Base-by-base conservation (phyloP, 2,113 vertebrate species). In the Aplodontia rufa region DNA sequence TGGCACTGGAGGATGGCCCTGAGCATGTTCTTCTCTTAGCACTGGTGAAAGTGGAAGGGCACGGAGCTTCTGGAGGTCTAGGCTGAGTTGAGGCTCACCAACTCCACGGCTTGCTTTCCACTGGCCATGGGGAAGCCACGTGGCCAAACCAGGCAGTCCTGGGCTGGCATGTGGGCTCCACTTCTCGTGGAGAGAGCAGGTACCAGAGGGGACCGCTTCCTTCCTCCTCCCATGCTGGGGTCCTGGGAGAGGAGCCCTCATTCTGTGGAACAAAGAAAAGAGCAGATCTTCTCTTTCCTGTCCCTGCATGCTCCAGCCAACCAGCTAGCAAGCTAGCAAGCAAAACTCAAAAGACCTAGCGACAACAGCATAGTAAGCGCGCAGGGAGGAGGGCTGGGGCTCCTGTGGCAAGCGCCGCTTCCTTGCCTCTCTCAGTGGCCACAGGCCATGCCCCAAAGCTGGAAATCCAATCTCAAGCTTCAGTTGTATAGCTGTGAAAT, bases 141-240 rank as follows among this genome's bases (percentile, higher is more conserved):
- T 26, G 12, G 28, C 69, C 42, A 74, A 40, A 68, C 24, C 42
- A 84, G 84, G 28, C 3, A 3, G 40, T 17, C 35, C 55, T 35
- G 5, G 64, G 49, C 20, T 47, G 71, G 40, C 30, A 53, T 8
- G 4, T 47, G n/a, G 47, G 16, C 20, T 80, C 4, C 1, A 19
- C 20, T 53, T 93, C 74, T 69, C 13, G 2, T 30, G 69, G 4
- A 22, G n/a, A 17, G 53, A 14, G 47, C 13, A 26, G 12, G 13
- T 60, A 0, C 2, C 8, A 47, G 74, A n/a, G 55, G 47, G 64
- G 30, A 1, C 30, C 26, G 14, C 3, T 11, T 7, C 1, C 17
- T 81, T 85, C 14, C 28, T 88, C 42, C 14, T 90, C n/a, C 80
- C 17, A 5, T 20, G 14, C 53, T 3, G 2, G 20, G 20, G 5